Evolutionary conservation across 2,113 vertebrate genomes (phyloP).

Genomic region (Calidris pygmaea): DNA sequence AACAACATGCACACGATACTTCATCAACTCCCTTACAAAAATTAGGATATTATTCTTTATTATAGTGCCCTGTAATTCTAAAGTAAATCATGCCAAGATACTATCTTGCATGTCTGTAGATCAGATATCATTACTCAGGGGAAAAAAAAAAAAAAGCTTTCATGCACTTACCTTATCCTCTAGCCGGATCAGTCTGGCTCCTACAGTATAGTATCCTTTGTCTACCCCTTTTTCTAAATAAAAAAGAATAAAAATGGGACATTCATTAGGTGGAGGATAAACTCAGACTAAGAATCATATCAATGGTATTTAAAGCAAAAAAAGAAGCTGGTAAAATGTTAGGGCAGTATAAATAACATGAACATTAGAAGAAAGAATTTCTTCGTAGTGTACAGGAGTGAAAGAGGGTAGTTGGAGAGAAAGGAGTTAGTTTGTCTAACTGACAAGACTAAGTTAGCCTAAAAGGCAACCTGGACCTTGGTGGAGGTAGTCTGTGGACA

Average conservation of each 20-base stretch:
- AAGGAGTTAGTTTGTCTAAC: background rate
- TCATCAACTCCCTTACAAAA: constrained; percentile 1
- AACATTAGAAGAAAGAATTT: background rate
- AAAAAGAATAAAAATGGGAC: constrained; percentile 7
- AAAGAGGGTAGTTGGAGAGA: background rate
- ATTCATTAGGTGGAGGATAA: constrained; percentile 10
- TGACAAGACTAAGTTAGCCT: background rate
- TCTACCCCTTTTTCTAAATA: constrained; percentile 86
- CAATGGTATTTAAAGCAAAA: background rate
- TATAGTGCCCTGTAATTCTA: constrained; percentile 28
- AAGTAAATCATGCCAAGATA: constrained; percentile 56
- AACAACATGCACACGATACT: background rate
- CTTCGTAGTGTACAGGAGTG: background rate
- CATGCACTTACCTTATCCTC: constrained; percentile 86
- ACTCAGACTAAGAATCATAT: background rate
- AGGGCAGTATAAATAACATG: background rate
- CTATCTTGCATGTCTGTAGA: constrained; percentile 10
- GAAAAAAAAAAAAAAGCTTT: constrained; percentile 12
- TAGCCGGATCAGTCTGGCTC: constrained; percentile 87
- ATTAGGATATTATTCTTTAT: constrained; percentile 53
- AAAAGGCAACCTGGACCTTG: background rate
- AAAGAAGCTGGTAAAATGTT: background rate
- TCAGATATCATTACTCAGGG: constrained; percentile 16
- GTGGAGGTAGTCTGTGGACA: background rate
- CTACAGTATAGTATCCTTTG: constrained; percentile 85